These are phyloP conservation scores for Anthrax anthrax DNA, from an alignment of 2,888 invertebrate genomes.

Conservation along the genomic window DNA sequence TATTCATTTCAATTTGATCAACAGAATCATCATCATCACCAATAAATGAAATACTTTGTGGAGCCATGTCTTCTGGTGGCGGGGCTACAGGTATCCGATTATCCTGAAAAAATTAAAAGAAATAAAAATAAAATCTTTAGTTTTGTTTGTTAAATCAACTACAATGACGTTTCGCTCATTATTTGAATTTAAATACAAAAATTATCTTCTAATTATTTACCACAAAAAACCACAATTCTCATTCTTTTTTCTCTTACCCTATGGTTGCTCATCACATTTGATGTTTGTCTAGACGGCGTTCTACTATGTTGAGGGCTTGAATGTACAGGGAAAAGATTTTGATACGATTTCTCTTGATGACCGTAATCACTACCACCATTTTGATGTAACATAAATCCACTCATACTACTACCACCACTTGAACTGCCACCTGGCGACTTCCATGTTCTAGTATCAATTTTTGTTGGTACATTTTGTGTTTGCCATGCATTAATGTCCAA, in stretches of 20 bases:
- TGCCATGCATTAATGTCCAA: conserved; percentile 33
- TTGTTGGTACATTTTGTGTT: conserved; percentile 21
- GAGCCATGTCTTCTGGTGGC: conserved; percentile 72
- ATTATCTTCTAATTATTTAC: too few species aligned
- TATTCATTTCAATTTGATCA: conserved; percentile 32
- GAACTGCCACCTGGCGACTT: conserved; percentile 29
- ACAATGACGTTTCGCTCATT: too few species aligned
- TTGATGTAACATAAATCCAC: conserved; percentile 49
- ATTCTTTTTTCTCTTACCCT: conserved; percentile 10
- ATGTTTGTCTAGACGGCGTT: conserved; percentile 45
- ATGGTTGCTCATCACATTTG: conserved; percentile 20
- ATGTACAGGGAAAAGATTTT: conserved; percentile 35
- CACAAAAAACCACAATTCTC: too few species aligned
- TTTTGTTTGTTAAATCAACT: too few species aligned
- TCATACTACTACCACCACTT: conserved; percentile 15
- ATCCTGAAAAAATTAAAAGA: conserved; percentile 14
- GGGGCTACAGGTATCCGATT: conserved; percentile 29
- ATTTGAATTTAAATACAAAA: too few species aligned
- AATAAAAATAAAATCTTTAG: not conserved
- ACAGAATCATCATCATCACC: conserved; percentile 47
- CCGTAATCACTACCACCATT: conserved; percentile 49
- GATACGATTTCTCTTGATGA: conserved; percentile 37
- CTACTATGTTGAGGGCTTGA: conserved; percentile 49
- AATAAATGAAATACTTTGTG: conserved; percentile 85
- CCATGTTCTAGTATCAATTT: conserved; percentile 32